Conservation (phyloP, 2,797 vertebrate genomes). For the Gephyroberyx darwinii region DNA sequence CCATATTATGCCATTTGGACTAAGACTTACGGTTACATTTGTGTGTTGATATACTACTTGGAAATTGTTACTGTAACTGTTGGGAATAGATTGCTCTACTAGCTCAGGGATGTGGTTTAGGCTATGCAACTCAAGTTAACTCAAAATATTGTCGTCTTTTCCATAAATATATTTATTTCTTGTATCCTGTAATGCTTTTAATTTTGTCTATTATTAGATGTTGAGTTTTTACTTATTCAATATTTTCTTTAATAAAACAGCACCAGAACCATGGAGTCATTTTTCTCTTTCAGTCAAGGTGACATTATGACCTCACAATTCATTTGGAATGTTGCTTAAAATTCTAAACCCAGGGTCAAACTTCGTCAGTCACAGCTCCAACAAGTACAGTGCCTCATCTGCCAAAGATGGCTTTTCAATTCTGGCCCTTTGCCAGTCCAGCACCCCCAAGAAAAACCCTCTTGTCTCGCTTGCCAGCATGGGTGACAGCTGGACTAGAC, state of each 20-base stretch:
- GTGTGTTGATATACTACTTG: background rate
- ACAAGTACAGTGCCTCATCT: slow-evolving; percentile 1
- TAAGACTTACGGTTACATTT: slow-evolving; percentile 1
- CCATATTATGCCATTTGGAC: slow-evolving; percentile 37
- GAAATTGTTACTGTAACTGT: slow-evolving; percentile 27
- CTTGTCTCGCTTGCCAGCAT: slow-evolving; percentile 21
- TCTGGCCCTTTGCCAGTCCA: slow-evolving; percentile 17
- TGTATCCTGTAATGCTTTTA: slow-evolving; percentile 21
- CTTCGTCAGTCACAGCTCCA: background rate
- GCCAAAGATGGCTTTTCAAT: background rate
- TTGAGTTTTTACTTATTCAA: slow-evolving; percentile 38
- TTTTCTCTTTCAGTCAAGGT: too few relatives aligned
- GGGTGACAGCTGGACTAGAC: slow-evolving; percentile 13
- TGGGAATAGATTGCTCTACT: slow-evolving; percentile 11
- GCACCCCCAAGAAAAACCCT: background rate
- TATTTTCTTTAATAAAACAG: slow-evolving; percentile 73
- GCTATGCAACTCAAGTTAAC: background rate
- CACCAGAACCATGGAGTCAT: background rate
- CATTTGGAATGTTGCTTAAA: too few relatives aligned
- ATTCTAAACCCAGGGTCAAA: background rate
- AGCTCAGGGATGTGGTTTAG: slow-evolving; percentile 51
- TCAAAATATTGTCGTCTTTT: slow-evolving; percentile 5
- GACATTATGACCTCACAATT: too few relatives aligned
- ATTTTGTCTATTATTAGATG: slow-evolving; percentile 1
- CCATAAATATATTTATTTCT: background rate